Evolutionary conservation across 2,888 invertebrate genomes (phyloP), one percentile per base, ranked within the genome.

Genomic region (Emesis furor): DNA sequence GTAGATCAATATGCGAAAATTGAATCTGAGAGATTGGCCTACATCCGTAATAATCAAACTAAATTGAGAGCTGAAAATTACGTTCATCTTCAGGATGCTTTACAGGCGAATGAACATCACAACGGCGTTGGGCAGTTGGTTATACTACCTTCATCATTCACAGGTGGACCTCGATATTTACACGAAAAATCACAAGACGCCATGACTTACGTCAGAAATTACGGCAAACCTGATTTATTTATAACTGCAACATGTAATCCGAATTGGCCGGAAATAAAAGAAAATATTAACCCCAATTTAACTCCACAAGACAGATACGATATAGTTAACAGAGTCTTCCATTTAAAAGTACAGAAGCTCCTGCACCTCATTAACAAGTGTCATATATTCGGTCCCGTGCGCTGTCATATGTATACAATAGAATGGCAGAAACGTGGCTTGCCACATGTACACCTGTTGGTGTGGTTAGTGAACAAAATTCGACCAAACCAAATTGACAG

Each of bases 361-460:
- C 67, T 84, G 77, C 55, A 82, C 76, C 82, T 87, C 71, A 78
- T 85, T 73, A 83, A 83, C 75, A 86, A 86, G 78, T 73, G 69
- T 74, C 74, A 83, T 75, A 83, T 85, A 82, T 85, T 88, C 74
- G 85, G 83, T 78, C 73, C 73, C 17, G 72, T 73, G 68, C 81
- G 73, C 51, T 85, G 81, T 78, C 78, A 79, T 77, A 83, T 86
- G 85, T 84, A 84, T 69, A 81, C 84, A 14, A 79, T 88, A 73
- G 87, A 89, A 71, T 87, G 86, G 85, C 87, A 89, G 78, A 89
- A 88, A 83, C 83, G 88, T 78, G 85, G 86, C 7, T 81, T 88
- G 74, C 86, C 86, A 68, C 87, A 86, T 81, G 81, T 81, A 77
- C 85, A 88, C 37, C 69, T 88, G 71, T 62, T 86, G 83, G 71